Conservation (phyloP, 2,888 invertebrate species). For the Pristionchus fissidentatus region DNA sequence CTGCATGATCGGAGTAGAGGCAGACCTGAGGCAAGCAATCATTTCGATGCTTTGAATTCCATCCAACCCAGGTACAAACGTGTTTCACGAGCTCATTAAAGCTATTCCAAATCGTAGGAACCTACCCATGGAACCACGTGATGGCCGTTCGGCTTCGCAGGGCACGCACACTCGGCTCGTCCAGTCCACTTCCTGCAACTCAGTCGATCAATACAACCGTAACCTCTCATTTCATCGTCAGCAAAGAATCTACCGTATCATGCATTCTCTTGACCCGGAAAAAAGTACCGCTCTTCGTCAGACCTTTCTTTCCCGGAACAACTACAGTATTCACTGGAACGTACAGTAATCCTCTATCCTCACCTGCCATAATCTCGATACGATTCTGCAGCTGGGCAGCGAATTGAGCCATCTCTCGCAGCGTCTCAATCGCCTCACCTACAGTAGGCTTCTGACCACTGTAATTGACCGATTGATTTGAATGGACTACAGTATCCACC, state of each 20-base stretch:
- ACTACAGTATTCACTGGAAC: no score
- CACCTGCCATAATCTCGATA: slow-evolving; percentile 44
- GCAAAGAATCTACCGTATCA: not conserved
- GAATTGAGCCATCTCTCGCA: slow-evolving; percentile 16
- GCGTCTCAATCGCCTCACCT: slow-evolving; percentile 32
- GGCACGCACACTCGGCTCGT: slow-evolving; percentile 19
- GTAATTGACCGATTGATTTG: not conserved
- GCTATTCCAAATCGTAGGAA: no score
- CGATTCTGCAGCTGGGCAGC: not conserved
- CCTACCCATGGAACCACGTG: slow-evolving; percentile 42
- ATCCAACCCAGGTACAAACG: no score
- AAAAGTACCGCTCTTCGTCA: not conserved
- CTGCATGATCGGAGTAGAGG: not conserved
- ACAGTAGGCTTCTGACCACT: slow-evolving; percentile 47
- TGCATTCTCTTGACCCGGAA: not conserved
- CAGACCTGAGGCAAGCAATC: not conserved
- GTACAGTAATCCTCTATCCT: not conserved
- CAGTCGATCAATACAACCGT: not conserved
- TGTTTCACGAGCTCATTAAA: no score
- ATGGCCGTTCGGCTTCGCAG: not conserved
- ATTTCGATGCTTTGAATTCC: not conserved
- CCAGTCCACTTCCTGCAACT: not conserved
- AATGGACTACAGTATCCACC: not conserved
- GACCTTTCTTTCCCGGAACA: not conserved
- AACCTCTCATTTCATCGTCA: no score